Conservation (phyloP, 2,888 invertebrate species). For the Dermolepida albohirtum region DNA sequence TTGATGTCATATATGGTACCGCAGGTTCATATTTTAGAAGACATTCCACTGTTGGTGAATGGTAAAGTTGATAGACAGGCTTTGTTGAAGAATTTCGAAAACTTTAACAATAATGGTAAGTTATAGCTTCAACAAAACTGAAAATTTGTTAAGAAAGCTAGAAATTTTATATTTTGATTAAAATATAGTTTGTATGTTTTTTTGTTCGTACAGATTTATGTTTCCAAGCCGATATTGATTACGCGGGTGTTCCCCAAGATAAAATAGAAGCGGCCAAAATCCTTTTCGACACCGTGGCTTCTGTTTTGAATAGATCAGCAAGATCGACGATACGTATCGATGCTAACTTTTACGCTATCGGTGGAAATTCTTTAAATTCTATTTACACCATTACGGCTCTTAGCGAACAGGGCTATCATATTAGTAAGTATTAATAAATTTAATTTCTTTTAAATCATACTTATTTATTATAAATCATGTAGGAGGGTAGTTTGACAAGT, state of each 20-base stretch:
- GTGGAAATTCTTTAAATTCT: constrained; percentile 89
- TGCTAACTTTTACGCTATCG: constrained; percentile 85
- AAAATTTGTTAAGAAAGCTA: no score
- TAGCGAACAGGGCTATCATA: constrained; percentile 80
- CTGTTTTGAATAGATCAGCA: constrained; percentile 75
- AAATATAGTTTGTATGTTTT: constrained; percentile 3
- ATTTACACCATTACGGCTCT: constrained; percentile 84
- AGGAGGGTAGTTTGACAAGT: no score
- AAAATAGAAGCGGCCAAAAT: constrained; percentile 73
- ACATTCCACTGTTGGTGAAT: constrained; percentile 84
- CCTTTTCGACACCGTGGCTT: constrained; percentile 80
- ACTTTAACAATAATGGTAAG: constrained; percentile 75
- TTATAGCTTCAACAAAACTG: no score
- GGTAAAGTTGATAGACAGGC: constrained; percentile 89
- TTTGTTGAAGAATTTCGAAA: constrained; percentile 80
- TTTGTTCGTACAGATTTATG: constrained; percentile 66
- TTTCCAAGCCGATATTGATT: constrained; percentile 75
- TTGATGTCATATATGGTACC: constrained; percentile 85
- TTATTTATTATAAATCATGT: no score
- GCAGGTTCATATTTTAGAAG: constrained; percentile 78
- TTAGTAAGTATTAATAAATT: constrained; percentile 73
- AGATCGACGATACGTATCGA: constrained; percentile 72
- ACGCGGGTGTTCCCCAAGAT: constrained; percentile 71
- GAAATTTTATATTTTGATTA: no score
- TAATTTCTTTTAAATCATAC: no score